Evolutionary conservation across 2,113 vertebrate species (phyloP), one percentile per base, ranked within the genome.

Genomic region (Microcebus ravelobensis): DNA sequence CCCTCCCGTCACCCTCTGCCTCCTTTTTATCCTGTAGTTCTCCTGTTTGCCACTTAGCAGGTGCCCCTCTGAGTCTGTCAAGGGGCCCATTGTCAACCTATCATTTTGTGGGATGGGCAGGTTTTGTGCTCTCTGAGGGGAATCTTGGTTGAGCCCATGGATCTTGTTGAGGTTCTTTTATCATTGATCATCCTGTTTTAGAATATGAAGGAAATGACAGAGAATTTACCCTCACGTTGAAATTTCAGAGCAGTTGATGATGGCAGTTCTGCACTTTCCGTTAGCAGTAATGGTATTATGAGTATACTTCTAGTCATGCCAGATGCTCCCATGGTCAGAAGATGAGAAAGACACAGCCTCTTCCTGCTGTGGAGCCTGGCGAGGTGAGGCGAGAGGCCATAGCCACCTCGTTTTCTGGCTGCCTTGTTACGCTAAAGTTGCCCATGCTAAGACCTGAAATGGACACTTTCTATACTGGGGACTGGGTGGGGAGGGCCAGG

Each of bases 31-130:
- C 21, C 15, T 31, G 1, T 10, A 27, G 29, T 50, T 68, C 12
- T 42, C 0, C 2, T 2, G 29, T 14, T 90, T 29, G 17, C 55
- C 12, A 0, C 57, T 76, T 15, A 73, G 29, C 6, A 13, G 57
- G 31, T 8, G 2, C 31, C 42, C 76, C 7, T 85, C 29, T 15
- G 73, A 57, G 48, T 59, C 50, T 70, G 50, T 67, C 17, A n/a
- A n/a, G 45, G 61, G 59, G 14, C 67, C 45, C 11, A 10, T 5
- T 8, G 29, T 48, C 1, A 0, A 52, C 80, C 61, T 8, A 36
- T 2, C 48, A 6, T 82, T 52, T 39, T 67, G 15, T 73, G 27
- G 71, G 57, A 10, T 36, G 39, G 5, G 18, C 94, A 12, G 20
- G 34, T 70, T 91, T 79, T 71, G 14, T 93, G 65, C 39, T 90